Conservation (phyloP, 2,113 vertebrate genomes). For the Nannobrachium achirus region DNA sequence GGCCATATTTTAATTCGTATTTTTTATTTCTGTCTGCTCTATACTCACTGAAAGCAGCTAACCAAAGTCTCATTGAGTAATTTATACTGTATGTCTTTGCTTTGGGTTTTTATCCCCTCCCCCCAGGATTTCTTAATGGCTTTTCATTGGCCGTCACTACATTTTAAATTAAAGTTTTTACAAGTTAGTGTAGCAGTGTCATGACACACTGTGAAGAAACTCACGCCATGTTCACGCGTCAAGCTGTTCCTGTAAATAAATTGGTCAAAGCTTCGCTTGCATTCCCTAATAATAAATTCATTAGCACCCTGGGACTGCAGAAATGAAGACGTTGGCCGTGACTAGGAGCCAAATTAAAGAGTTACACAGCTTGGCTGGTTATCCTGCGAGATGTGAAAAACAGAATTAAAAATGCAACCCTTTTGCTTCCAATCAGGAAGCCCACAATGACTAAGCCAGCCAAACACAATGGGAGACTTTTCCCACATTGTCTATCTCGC, state of each 20-base stretch:
- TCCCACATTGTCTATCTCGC: conserved; percentile 14
- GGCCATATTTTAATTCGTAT: no score
- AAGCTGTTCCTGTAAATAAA: conserved; percentile 33
- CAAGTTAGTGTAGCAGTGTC: conserved; percentile 1
- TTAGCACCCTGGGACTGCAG: conserved; percentile 45
- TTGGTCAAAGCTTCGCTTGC: conserved; percentile 33
- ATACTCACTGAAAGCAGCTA: no score
- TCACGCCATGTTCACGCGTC: background rate
- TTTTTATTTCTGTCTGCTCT: no score
- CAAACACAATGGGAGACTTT: conserved; percentile 29
- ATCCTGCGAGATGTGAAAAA: conserved; percentile 43
- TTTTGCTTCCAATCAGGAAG: conserved; percentile 52
- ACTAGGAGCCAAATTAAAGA: conserved; percentile 59
- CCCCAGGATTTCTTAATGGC: conserved; percentile 18
- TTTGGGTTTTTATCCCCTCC: conserved; percentile 14
- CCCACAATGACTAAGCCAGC: conserved; percentile 49
- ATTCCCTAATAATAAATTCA: conserved; percentile 66
- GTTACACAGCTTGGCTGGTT: conserved; percentile 51
- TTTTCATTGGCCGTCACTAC: conserved; percentile 41
- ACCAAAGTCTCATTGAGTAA: no score
- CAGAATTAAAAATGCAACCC: conserved; percentile 58
- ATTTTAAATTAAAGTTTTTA: conserved; percentile 18
- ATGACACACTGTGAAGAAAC: background rate
- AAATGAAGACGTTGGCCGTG: conserved; percentile 55
- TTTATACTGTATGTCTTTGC: background rate